Evolutionary conservation across 2,888 invertebrate genomes (phyloP), one percentile per base, ranked within the genome.

Genomic region (Asteroscopus sphinx): DNA sequence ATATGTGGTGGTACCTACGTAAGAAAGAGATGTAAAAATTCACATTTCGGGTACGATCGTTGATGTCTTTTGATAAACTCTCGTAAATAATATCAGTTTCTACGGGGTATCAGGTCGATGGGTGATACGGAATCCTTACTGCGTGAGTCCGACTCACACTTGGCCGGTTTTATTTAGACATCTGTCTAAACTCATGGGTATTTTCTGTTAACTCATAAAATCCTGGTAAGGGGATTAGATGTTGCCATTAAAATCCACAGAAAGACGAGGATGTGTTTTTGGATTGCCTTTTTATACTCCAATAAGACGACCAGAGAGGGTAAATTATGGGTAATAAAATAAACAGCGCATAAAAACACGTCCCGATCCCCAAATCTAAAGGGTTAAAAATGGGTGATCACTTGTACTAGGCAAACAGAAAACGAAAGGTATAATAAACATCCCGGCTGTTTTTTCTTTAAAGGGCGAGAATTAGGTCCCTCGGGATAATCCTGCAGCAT

Each of bases 201-300:
- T 76, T 77, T 81, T 78, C 79, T 82, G 63, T 64, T 62, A 52
- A 61, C 62, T 79, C 76, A 86, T 91, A 84, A 39, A 59, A 51
- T 60, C 90, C 89, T 91, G 72, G 90, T 92, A 86, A 62, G 58
- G 42, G 65, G 87, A 76, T 82, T 82, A 81, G 80, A 77, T 53
- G 47, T 68, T 68, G 72, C 58, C 72, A 30, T 67, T 47, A 54
- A 30, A 66, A 52, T 42, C 11, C 41, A 53, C 9, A 40, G 6
- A 58, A 28, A 41, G 16, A 13, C 15, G 12, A n/a, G 13, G 26
- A 1, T 6, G 9, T 15, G 15, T 16, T n/a, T 15, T 26, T 37
- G 12, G 13, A 15, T 12, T 35, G 21, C 8, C 12, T 7, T 17
- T 3, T 21, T 40, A 6, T 21, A 28, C 1, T 9, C 9, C 0